Conservation (phyloP, 2,797 vertebrate species). For the Rallus crepitans region DNA sequence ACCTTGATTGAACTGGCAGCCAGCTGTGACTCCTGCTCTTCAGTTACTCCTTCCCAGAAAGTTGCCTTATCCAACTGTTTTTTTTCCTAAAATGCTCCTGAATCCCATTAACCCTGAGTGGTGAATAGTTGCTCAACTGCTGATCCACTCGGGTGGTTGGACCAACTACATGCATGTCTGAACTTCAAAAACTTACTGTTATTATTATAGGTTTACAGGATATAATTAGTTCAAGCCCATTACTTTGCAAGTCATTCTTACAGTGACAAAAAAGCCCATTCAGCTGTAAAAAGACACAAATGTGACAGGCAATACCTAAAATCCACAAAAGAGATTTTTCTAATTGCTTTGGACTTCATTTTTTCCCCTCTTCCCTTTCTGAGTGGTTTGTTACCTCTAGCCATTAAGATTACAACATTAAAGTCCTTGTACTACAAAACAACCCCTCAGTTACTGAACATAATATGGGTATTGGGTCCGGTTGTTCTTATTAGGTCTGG, state of each 20-base stretch:
- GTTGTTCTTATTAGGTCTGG: constrained; percentile 52
- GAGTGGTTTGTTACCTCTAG: constrained; percentile 33
- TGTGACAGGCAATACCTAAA: constrained; percentile 1
- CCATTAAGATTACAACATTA: constrained; percentile 26
- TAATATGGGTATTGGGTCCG: constrained; percentile 9
- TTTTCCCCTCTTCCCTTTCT: constrained; percentile 1
- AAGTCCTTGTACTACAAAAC: constrained; percentile 21
- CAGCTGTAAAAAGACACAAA: constrained; percentile 38
- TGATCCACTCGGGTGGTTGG: not conserved
- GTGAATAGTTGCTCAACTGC: not conserved
- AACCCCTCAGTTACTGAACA: not conserved
- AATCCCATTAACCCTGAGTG: not conserved
- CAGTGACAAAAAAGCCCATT: constrained; percentile 25
- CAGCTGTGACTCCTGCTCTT: not conserved
- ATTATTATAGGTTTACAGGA: constrained; percentile 31
- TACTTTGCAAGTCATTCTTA: constrained; percentile 46
- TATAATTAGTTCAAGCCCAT: constrained; percentile 56
- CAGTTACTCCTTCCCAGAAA: not conserved
- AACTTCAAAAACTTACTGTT: constrained; percentile 36
- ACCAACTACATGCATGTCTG: not conserved
- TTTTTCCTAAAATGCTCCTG: not conserved
- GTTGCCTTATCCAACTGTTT: not conserved
- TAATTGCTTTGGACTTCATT: constrained; percentile 9
- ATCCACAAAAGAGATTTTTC: constrained; percentile 25
- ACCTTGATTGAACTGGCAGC: not conserved